These are phyloP conservation scores for Pollenia amentaria DNA, from an alignment of 2,888 invertebrate species.

Conservation along the genomic window DNA sequence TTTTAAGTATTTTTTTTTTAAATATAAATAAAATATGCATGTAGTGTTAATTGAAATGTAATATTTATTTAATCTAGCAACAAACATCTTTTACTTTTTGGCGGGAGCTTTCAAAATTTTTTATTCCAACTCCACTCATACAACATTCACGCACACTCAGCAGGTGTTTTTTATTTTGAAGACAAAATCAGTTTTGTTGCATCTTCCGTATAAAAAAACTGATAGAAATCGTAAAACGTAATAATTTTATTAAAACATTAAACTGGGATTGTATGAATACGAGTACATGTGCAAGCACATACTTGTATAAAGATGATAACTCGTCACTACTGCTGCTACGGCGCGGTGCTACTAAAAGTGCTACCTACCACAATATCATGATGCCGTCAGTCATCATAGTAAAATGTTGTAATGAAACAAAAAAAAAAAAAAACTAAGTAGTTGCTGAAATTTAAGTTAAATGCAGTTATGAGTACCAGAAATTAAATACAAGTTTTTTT, in stretches of 20 bases:
- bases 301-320: slow-evolving; percentile 28
- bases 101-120: slow-evolving; percentile 43
- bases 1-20: background rate
- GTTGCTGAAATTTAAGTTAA: slow-evolving; percentile 26
- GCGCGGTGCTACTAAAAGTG: slow-evolving; percentile 22
- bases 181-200: slow-evolving; percentile 23
- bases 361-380: slow-evolving; percentile 30
- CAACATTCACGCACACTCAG: slow-evolving; percentile 31
- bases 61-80: slow-evolving; percentile 11
- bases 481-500: slow-evolving; percentile 48
- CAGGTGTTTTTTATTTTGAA: slow-evolving; percentile 53
- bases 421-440: slow-evolving; percentile 16
- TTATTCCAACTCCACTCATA: slow-evolving; percentile 18
- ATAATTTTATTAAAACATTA: slow-evolving; percentile 55
- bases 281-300: background rate
- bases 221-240: slow-evolving; percentile 60
- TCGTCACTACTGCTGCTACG: slow-evolving; percentile 11
- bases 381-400: slow-evolving; percentile 24
- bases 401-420: slow-evolving; percentile 55
- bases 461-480: slow-evolving; percentile 48
- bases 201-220: slow-evolving; percentile 60
- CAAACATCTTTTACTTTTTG: slow-evolving; percentile 28
- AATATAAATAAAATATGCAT: slow-evolving; percentile 5
- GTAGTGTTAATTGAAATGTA: slow-evolving; percentile 61
- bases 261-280: slow-evolving; percentile 17